These are phyloP conservation scores for Digitonthophagus gazella DNA, from an alignment of 2,888 invertebrate genomes.

Conservation along the genomic window DNA sequence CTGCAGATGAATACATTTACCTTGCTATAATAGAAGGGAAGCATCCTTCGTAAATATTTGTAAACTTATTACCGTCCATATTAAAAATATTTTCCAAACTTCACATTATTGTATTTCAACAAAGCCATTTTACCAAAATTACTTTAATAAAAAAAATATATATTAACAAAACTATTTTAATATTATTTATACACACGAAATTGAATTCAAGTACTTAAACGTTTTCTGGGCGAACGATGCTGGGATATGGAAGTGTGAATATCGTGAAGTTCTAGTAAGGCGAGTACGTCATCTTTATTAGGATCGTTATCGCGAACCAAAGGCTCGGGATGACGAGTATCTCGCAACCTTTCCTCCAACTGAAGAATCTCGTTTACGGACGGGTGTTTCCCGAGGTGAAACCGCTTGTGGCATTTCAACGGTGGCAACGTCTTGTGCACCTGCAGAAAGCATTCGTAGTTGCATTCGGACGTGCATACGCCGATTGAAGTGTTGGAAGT, in stretches of 20 bases:
- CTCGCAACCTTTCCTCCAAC: slow-evolving; percentile 12
- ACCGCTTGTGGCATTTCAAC: slow-evolving; percentile 3
- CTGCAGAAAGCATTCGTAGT: slow-evolving; percentile 3
- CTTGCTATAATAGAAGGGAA: too few relatives aligned
- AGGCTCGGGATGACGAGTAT: slow-evolving; percentile 4
- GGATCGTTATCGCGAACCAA: slow-evolving; percentile 8
- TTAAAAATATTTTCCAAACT: too few relatives aligned
- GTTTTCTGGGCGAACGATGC: neutral
- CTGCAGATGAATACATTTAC: too few relatives aligned
- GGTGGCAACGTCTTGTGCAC: slow-evolving; percentile 7
- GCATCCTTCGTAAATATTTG: too few relatives aligned
- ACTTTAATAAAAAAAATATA: too few relatives aligned
- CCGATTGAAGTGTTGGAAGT: slow-evolving; percentile 8
- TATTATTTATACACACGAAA: too few relatives aligned
- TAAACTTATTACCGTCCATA: too few relatives aligned
- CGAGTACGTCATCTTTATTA: slow-evolving; percentile 12
- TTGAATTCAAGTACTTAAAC: neutral
- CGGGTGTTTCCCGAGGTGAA: neutral
- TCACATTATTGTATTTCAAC: too few relatives aligned
- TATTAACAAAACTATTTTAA: too few relatives aligned
- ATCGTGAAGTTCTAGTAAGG: slow-evolving; percentile 5
- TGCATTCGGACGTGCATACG: slow-evolving; percentile 15
- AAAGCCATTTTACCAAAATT: too few relatives aligned
- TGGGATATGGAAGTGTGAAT: slow-evolving; percentile 8
- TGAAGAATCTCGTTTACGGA: slow-evolving; percentile 11